Conservation (phyloP, 2,113 vertebrate species). For the Odocoileus hemionus region DNA sequence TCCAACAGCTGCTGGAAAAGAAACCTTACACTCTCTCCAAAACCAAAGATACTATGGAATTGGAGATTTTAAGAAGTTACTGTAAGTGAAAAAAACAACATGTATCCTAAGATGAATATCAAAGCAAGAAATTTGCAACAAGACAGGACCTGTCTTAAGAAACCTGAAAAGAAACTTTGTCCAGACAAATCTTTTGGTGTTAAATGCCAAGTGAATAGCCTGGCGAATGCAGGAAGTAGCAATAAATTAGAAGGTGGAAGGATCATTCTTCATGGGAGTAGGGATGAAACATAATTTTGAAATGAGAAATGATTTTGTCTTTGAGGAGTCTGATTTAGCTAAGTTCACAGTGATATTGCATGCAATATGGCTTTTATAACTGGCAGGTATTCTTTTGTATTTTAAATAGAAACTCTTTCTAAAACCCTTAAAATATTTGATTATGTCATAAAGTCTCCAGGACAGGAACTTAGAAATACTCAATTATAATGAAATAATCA, state of each 20-base stretch:
- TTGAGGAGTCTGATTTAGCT: background rate
- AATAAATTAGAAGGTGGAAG: background rate
- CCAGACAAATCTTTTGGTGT: background rate
- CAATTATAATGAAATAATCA: conserved; percentile 5
- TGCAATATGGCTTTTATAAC: background rate
- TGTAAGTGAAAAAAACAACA: background rate
- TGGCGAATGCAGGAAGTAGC: background rate
- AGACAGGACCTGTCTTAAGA: background rate
- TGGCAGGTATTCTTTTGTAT: background rate
- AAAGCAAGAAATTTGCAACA: background rate
- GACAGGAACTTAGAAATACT: background rate
- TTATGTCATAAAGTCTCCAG: background rate
- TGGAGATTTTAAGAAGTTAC: background rate
- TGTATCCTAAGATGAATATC: background rate
- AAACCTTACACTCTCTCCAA: background rate
- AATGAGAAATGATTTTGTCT: background rate
- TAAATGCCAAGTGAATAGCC: background rate
- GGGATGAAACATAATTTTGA: background rate
- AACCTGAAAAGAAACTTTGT: background rate
- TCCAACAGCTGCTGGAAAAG: background rate
- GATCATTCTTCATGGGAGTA: background rate
- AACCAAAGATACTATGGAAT: background rate
- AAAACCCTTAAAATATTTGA: background rate
- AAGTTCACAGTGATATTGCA: background rate
- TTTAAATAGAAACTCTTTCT: background rate